A percentile compares a stretch with the other conserved stretches of the same genome.
Evolutionary conservation across 1,140 invertebrate genomes (phyloP).

Genomic region (Drosophila tani): DNA sequence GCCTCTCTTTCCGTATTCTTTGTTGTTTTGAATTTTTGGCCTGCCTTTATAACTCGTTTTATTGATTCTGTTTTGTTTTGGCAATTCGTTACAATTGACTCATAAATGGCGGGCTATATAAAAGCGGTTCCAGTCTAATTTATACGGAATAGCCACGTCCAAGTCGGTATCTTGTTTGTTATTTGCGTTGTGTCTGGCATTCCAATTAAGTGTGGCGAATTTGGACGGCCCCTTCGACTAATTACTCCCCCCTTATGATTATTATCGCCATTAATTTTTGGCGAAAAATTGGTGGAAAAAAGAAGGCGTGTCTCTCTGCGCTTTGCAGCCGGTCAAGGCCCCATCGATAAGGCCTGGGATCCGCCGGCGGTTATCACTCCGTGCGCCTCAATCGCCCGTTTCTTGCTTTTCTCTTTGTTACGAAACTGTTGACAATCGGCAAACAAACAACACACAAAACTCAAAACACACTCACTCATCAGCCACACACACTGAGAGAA

Average conservation of each 20-base stretch:
- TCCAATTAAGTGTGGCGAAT: constrained; percentile 37
- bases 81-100: constrained; percentile 69
- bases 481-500: constrained; percentile 26
- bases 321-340: constrained; percentile 34
- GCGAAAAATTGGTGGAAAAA: constrained; percentile 16
- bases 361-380: constrained; percentile 48
- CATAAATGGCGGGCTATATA: constrained; percentile 43
- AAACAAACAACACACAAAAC: constrained; percentile 55
- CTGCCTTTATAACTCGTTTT: constrained; percentile 61
- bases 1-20: constrained; percentile 39
- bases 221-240: constrained; percentile 6
- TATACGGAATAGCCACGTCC: constrained; percentile 29
- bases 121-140: constrained; percentile 44
- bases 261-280: constrained; percentile 35
- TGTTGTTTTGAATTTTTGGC: constrained; percentile 20
- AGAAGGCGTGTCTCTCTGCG: constrained; percentile 29
- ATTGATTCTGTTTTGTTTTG: constrained; percentile 75
- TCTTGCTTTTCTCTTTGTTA: constrained; percentile 68
- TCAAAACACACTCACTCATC: constrained; percentile 1
- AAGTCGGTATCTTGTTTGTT: constrained; percentile 36
- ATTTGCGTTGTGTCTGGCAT: constrained; percentile 37
- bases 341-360: constrained; percentile 23
- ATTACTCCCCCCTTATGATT: constrained; percentile 16
- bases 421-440: constrained; percentile 62
- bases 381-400: constrained; percentile 16